Percentiles rank a stretch among this genome's conserved stretches.
Evolutionary conservation across 2,113 vertebrate species (phyloP).

Genomic region (Scomber scombrus): DNA sequence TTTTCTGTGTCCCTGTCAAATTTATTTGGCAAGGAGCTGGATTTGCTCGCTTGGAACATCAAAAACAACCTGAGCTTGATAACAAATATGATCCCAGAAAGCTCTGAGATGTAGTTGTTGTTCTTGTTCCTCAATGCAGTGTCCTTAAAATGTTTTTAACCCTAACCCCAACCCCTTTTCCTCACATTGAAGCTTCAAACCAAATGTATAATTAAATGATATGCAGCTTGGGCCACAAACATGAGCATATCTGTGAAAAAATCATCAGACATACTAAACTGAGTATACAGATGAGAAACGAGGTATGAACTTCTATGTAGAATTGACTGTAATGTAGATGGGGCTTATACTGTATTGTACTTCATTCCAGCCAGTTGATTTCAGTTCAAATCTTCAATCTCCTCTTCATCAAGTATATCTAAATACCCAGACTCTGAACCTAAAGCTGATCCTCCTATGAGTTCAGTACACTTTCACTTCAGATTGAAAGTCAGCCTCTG

Average conservation of each 20-base stretch:
- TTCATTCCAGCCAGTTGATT: not conserved
- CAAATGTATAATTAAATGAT: not conserved
- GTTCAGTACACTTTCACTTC: conserved; percentile 32
- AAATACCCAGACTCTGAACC: not conserved
- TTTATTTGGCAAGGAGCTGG: conserved; percentile 29
- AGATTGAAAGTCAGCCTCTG: conserved; percentile 59
- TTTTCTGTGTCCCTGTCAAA: conserved; percentile 67
- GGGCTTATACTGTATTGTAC: no score
- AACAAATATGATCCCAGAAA: conserved; percentile 41
- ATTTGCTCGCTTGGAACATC: conserved; percentile 53
- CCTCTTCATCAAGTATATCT: no score
- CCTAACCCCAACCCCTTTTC: no score
- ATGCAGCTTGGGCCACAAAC: not conserved
- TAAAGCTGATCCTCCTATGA: conserved; percentile 35
- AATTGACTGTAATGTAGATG: not conserved
- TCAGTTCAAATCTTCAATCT: not conserved
- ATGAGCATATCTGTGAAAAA: conserved; percentile 7
- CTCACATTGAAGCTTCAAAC: no score
- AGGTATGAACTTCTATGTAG: not conserved
- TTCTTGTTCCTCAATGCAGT: not conserved
- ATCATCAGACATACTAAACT: conserved; percentile 10
- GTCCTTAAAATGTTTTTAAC: not conserved
- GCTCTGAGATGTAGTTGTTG: not conserved
- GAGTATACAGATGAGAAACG: conserved; percentile 5
- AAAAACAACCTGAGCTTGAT: conserved; percentile 47